These are phyloP conservation scores for Saccopteryx leptura DNA, from an alignment of 2,113 vertebrate species.

Conservation along the genomic window DNA sequence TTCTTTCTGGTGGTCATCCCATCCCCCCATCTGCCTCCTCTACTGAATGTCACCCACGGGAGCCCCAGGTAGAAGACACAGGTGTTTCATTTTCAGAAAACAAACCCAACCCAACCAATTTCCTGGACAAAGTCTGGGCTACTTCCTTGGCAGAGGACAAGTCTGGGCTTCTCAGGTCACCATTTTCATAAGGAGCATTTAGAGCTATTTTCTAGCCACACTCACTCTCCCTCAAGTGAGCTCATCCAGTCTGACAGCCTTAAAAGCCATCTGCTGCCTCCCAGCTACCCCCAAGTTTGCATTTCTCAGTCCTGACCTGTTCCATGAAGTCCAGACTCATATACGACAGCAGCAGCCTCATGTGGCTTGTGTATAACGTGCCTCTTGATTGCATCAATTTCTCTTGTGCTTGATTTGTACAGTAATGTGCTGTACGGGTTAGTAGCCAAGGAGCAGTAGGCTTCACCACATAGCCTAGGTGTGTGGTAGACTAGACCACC, in stretches of 20 bases:
- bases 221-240: neutral
- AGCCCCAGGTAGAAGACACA: neutral
- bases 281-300: neutral
- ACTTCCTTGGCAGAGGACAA: neutral
- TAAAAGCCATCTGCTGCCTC: neutral
- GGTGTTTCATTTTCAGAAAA: neutral
- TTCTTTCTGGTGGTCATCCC: neutral
- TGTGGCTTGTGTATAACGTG: neutral
- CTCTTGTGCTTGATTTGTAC: neutral
- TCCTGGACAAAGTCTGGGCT: neutral
- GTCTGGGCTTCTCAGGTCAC: neutral
- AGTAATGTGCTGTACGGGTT: neutral
- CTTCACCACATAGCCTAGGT: fast-evolving
- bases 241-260: neutral
- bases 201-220: neutral
- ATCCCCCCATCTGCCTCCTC: neutral
- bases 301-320: neutral
- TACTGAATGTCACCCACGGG: too few relatives aligned
- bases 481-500: fast-evolving
- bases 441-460: neutral
- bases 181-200: neutral
- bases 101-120: neutral
- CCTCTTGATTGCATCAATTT: neutral
- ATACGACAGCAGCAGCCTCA: neutral
- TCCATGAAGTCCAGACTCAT: neutral